phyloP scores from a whole-genome alignment of 2,113 vertebrate species.

The Rutilus rutilus region DNA sequence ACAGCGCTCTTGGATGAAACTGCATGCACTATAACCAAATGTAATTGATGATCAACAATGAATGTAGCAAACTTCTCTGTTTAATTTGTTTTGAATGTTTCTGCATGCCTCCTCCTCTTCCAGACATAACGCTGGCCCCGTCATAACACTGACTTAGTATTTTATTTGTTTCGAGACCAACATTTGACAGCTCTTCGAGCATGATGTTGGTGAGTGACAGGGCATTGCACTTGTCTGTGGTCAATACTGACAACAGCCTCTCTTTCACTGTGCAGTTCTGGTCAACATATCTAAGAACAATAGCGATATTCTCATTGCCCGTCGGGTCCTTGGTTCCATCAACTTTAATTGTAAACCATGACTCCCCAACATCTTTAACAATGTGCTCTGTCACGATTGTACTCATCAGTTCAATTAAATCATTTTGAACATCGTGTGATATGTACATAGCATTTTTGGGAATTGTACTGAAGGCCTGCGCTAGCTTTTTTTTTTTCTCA shows the following conservation, averaged over 20 bases:
- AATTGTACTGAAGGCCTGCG: not conserved
- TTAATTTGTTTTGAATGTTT: not conserved
- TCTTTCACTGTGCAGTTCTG: too few species aligned
- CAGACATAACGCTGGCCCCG: conserved; percentile 25
- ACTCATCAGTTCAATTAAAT: not conserved
- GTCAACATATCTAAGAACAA: too few species aligned
- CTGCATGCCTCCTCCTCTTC: conserved; percentile 18
- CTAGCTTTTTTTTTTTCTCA: not conserved
- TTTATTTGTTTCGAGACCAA: not conserved
- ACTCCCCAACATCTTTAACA: not conserved
- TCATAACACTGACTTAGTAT: conserved; percentile 38
- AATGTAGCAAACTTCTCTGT: not conserved
- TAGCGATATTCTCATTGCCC: too few species aligned
- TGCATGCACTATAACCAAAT: conserved; percentile 8
- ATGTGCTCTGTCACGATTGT: not conserved
- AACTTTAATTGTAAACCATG: not conserved
- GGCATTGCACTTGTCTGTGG: too few species aligned
- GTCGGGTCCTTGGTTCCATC: too few species aligned
- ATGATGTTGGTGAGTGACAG: too few species aligned
- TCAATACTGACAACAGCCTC: too few species aligned
- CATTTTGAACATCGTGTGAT: not conserved
- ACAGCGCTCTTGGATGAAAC: not conserved
- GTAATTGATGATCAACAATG: not conserved
- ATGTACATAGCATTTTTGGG: not conserved
- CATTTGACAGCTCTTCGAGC: too few species aligned